Evolutionary conservation across 2,113 vertebrate genomes (phyloP), one percentile per base, ranked within the genome.

Genomic region (Pteropus alecto): DNA sequence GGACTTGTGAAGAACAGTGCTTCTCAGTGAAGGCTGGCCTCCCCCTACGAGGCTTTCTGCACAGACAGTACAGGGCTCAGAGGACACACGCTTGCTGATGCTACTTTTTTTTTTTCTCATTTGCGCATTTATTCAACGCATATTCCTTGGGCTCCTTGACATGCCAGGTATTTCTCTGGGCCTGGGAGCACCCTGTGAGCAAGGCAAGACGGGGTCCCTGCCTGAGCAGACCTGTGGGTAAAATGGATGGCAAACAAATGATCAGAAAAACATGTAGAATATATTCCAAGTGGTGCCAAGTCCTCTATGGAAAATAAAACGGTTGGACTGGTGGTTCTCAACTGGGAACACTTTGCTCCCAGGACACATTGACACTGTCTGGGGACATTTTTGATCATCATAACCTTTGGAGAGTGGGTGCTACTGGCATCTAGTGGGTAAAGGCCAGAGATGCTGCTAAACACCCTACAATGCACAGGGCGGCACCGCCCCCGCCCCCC

Each of bases 51-150:
- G 28, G 51, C 26, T 54, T 51, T 82, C 35, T 26, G 74, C 33
- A 21, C 41, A 2, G 41, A 73, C 60, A 6, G 11, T 0, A 5
- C 68, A 5, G 35, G 46, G 38, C 9, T 24, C 28, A 3, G 6
- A 2, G 1, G 12, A 22, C 24, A 51, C 26, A 10, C 0, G 0
- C 6, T 30, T 0, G 1, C 43, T 13, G 48, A 41, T 35, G 70
- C 43, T 48, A 18, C 24, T 1, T 48, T 46, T 8, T 38, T 41
- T 33, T 6, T 26, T 48, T 13, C 81, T 85, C 54, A 19, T 48
- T 61, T 0, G 0, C 10, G 63, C 38, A 33, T 33, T 90, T 87
- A 92, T 73, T 63, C 15, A 19, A 35, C 7, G 28, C 38, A 46
- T 21, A 16, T 26, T 76, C 33, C 0, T 0, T 46, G 68, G 87